Conservation (phyloP, 2,888 invertebrate species). For the Apodemia arnacis region DNA sequence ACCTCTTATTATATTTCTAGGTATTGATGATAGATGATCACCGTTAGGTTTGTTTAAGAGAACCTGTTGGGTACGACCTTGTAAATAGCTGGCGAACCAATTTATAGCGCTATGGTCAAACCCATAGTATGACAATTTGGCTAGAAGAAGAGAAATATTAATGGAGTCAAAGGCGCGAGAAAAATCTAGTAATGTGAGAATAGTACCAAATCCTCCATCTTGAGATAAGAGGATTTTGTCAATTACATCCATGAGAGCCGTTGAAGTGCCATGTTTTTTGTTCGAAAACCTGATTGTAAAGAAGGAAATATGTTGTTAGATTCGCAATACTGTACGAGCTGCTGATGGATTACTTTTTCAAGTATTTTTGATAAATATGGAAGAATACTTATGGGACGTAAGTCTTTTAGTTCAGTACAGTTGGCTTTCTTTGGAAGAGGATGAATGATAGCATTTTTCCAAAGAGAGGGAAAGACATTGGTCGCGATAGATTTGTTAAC, state of each 20-base stretch:
- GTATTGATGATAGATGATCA: not conserved
- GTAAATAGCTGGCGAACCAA: not conserved
- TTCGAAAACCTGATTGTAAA: not conserved
- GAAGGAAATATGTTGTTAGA: not conserved
- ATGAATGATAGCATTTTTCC: conserved; percentile 11
- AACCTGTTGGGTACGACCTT: not conserved
- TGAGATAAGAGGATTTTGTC: conserved; percentile 4
- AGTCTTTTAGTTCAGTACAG: not conserved
- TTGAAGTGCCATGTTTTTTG: not conserved
- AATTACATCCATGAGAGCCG: not conserved
- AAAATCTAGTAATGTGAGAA: not conserved
- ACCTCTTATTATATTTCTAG: not conserved
- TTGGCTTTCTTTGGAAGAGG: not conserved
- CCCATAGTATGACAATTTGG: not conserved
- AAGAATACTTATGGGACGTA: not conserved
- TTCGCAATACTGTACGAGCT: not conserved
- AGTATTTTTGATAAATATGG: not conserved
- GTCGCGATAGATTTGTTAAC: conserved; percentile 12
- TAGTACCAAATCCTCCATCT: not conserved
- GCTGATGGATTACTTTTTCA: not conserved
- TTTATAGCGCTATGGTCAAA: not conserved
- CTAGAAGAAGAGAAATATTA: not conserved
- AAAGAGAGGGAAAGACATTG: not conserved
- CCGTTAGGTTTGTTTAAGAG: not conserved
- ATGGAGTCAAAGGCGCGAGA: not conserved